These are phyloP conservation scores for Neria commutata DNA, from an alignment of 2,888 invertebrate genomes.

Conservation along the genomic window DNA sequence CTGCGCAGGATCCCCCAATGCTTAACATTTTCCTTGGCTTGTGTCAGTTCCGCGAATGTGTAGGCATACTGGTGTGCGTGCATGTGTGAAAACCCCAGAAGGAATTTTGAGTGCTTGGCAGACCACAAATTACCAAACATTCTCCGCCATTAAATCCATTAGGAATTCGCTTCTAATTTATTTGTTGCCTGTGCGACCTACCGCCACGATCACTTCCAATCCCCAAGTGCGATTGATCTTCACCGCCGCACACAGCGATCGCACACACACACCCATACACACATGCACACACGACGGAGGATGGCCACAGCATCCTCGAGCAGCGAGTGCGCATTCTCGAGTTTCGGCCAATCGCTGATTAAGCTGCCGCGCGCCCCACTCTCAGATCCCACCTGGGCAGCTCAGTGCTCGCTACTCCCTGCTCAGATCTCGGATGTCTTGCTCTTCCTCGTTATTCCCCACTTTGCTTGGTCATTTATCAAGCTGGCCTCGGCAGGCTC, in stretches of 20 bases:
- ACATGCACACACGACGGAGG: constrained; percentile 11
- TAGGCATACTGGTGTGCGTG: background rate
- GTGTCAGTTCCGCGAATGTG: no score
- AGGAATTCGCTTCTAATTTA: background rate
- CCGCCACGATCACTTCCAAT: background rate
- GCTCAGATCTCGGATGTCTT: constrained; percentile 12
- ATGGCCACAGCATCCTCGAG: constrained; percentile 36
- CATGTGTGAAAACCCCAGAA: no score
- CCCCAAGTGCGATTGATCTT: constrained; percentile 2
- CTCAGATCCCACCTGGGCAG: no score
- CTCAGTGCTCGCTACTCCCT: no score
- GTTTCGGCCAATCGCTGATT: constrained; percentile 42
- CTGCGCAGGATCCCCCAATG: no score
- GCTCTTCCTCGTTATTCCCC: constrained; percentile 49
- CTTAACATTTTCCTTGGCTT: no score
- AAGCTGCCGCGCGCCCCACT: no score
- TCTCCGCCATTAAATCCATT: background rate
- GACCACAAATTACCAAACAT: background rate
- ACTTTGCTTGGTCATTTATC: constrained; percentile 56
- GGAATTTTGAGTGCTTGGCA: background rate
- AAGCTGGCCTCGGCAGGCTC: no score
- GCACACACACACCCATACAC: no score
- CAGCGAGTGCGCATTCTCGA: constrained; percentile 31
- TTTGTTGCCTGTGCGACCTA: background rate
- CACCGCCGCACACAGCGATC: no score